Conservation (phyloP, 2,888 invertebrate species). For the Uloborus plumipes region DNA sequence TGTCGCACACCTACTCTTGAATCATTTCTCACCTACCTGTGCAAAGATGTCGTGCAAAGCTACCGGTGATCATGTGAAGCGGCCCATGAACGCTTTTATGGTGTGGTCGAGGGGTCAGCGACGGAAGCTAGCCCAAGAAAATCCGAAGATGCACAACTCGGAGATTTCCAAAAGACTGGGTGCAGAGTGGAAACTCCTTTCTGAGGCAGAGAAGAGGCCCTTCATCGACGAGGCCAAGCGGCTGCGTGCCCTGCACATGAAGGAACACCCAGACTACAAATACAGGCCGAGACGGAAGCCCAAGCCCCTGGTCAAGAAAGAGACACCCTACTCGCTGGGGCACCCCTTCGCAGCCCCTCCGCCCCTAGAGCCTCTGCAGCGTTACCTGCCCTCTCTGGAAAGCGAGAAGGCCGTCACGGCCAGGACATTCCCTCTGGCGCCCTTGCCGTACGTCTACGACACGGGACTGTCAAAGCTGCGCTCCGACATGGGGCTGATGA, state of each 20-base stretch:
- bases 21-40: not conserved
- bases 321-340: slow-evolving; percentile 34
- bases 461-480: slow-evolving; percentile 47
- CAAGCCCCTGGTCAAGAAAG: slow-evolving; percentile 77
- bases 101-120: slow-evolving; percentile 98
- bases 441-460: slow-evolving; percentile 57
- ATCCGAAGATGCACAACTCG: slow-evolving; percentile 99
- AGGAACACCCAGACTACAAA: slow-evolving; percentile 91
- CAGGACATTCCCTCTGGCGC: slow-evolving; percentile 64
- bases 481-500: slow-evolving; percentile 37
- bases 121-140: slow-evolving; percentile 98
- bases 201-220: slow-evolving; percentile 95
- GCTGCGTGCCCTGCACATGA: slow-evolving; percentile 96
- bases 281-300: slow-evolving; percentile 86
- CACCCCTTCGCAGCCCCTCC: slow-evolving; percentile 40
- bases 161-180: slow-evolving; percentile 97
- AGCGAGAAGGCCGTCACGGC: slow-evolving; percentile 66
- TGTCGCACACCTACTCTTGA: not conserved
- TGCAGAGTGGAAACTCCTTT: slow-evolving; percentile 97
- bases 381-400: slow-evolving; percentile 48
- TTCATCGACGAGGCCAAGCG: slow-evolving; percentile 98
- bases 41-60: slow-evolving; percentile 55
- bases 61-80: slow-evolving; percentile 86
- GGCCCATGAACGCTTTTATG: slow-evolving; percentile 99
- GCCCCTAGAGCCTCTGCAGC: slow-evolving; percentile 49